A percentile compares a stretch with the other conserved stretches of the same genome.
Conservation (phyloP, 2,797 vertebrate species). For the Cyprinodon diabolis region DNA sequence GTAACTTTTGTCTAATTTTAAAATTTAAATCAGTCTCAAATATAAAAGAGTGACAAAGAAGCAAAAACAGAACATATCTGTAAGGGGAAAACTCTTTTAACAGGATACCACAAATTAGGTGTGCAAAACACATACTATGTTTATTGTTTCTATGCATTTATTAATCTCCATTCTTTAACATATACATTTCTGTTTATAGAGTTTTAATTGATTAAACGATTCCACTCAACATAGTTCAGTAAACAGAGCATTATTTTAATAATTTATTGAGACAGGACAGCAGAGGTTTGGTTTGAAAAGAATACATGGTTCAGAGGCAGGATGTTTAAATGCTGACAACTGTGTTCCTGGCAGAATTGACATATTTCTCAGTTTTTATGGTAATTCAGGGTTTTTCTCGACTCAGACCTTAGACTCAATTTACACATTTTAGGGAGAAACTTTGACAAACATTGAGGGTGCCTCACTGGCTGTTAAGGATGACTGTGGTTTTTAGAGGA, state of each 20-base stretch:
- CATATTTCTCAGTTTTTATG: neutral
- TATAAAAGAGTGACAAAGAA: neutral
- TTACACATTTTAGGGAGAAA: conserved; percentile 23
- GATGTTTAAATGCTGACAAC: neutral
- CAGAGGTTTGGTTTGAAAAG: neutral
- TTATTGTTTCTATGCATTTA: no score
- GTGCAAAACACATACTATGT: no score
- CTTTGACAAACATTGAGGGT: conserved; percentile 13
- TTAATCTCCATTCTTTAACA: no score
- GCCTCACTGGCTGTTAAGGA: conserved; percentile 40
- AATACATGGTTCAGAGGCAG: neutral
- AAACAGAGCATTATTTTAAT: neutral
- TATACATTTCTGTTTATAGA: neutral
- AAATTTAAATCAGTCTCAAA: neutral
- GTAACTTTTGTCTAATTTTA: neutral
- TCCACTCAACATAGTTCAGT: neutral
- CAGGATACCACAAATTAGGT: no score
- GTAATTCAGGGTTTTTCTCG: neutral
- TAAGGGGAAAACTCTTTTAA: no score
- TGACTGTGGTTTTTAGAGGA: conserved; percentile 72
- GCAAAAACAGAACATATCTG: no score
- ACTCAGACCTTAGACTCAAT: neutral
- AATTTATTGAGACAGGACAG: neutral
- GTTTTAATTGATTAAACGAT: neutral
- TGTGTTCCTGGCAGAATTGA: neutral